Percentiles rank a stretch among this genome's conserved stretches.
phyloP scores from a whole-genome alignment of 1,140 invertebrate genomes.

The Eupristina koningsbergeri region DNA sequence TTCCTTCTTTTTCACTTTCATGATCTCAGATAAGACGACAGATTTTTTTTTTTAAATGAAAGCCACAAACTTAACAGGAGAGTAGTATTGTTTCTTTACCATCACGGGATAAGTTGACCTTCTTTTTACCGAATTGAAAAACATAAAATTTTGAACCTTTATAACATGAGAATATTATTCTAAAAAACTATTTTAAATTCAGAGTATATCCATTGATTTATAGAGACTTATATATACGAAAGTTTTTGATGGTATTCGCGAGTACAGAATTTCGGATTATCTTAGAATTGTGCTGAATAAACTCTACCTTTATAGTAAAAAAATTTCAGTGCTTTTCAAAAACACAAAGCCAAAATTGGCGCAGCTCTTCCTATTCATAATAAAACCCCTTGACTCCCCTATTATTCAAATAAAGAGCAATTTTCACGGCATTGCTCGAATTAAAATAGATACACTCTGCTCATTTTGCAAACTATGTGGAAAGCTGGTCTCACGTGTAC shows the following conservation, averaged over 20 bases:
- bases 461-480: too few relatives aligned
- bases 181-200: not conserved
- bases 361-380: not conserved
- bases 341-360: not conserved
- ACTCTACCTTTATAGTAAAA: not conserved
- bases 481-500: too few relatives aligned
- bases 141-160: not conserved
- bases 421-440: not conserved
- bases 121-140: not conserved
- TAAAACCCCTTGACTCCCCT: not conserved
- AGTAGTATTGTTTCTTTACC: not conserved
- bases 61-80: not conserved
- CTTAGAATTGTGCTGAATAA: not conserved
- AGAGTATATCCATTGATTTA: not conserved
- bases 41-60: not conserved
- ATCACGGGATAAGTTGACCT: not conserved
- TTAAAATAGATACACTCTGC: too few relatives aligned
- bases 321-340: not conserved
- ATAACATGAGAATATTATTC: not conserved
- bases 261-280: not conserved
- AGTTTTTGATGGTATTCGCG: not conserved
- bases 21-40: constrained; percentile 1
- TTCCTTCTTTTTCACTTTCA: not conserved
- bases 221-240: not conserved
- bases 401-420: not conserved